Base-by-base conservation (phyloP, 2,888 invertebrate species). In the Polyploca ridens region DNA sequence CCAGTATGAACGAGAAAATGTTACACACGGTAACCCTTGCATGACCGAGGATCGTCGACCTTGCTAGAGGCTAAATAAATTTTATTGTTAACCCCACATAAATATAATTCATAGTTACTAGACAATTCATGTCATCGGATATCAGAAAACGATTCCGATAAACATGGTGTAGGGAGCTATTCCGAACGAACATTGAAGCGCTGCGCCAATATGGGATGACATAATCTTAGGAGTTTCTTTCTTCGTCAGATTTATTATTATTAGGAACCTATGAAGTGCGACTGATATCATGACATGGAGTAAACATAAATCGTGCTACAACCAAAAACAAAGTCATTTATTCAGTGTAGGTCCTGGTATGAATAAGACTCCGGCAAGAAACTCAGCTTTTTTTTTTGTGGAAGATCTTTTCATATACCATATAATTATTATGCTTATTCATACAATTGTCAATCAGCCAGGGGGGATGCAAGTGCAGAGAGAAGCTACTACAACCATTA, bases 31-130 rank as follows among this genome's bases (percentile, higher is more conserved):
- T 82, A 79, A 83, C 80, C 87, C 78, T 83, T 84, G 89, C 90
- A 89, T 73, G 73, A 71, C 70, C 68, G 44, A 3, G 76, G 84
- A 82, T 81, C 84, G 75, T 79, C 82, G 85, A 83, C 84, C 85
- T 82, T 71, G 19, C 38, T 59, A 19, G 13, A 41, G 41, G 13
- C 19, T 16, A 62, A 46, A 46, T 66, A 63, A 65, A 63, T 64
- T 19, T 62, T 66, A 66, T 65, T 62, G 62, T 62, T 13, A 41
- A 41, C 41, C 63, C 38, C 38, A 46, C 44, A 60, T 60, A 38
- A 41, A 41, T 13, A 16, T 41, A 60, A 19, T 41, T 38, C 60
- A 59, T 38, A 11, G 38, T 38, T 60, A 38, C 7, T 7, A 38
- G 3, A 38, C 60, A 60, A 60, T 60, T 38, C 38, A 38, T 60